Evolutionary conservation across 2,113 vertebrate genomes (phyloP), one percentile per base, ranked within the genome.

Genomic region (Lathamus discolor): DNA sequence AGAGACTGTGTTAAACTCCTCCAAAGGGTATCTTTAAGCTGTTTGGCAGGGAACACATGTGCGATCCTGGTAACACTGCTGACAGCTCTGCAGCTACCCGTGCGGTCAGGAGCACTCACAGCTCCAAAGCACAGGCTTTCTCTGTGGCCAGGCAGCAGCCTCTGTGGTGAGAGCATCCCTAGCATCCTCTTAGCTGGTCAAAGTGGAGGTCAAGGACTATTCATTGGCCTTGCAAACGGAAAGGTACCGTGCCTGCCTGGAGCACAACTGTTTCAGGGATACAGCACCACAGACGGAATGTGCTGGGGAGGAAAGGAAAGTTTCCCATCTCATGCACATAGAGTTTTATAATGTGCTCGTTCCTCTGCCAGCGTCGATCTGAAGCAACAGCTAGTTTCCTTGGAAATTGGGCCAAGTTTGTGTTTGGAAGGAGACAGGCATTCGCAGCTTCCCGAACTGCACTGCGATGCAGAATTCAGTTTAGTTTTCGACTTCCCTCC

Each of bases 281-380:
- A 17, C 4, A 2, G 41, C n/a, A 44, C 31, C 52, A 37, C 25
- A 85, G 37, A 43, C 0, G 0, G 88, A 79, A 41, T 61, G 33
- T 20, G 52, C 74, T 51, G 22, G 28, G 66, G 17, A 78, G 68
- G 73, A 86, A 74, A 77, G 59, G 72, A 85, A 80, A 64, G 76
- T 77, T 90, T 93, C 70, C 73, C 16, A 5, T 83, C 76, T 88
- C 4, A 0, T 90, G 59, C 54, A 31, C 80, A 43, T 63, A 74
- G 72, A 75, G 87, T 96, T 97, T 95, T 96, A 41, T 85, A 94
- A 96, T 1, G 1, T 55, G 46, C 63, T 91, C 85, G 37, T 67
- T 88, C 48, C 79, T 73, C 37, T 94, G 90, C 95, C 95, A 96
- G 70, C 16, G 4, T 15, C 37, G 41, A 90, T 96, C 67, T 91